Evolutionary conservation across 2,888 invertebrate species (phyloP), one percentile per base, ranked within the genome.

Genomic region (Trichogramma evanescens): DNA sequence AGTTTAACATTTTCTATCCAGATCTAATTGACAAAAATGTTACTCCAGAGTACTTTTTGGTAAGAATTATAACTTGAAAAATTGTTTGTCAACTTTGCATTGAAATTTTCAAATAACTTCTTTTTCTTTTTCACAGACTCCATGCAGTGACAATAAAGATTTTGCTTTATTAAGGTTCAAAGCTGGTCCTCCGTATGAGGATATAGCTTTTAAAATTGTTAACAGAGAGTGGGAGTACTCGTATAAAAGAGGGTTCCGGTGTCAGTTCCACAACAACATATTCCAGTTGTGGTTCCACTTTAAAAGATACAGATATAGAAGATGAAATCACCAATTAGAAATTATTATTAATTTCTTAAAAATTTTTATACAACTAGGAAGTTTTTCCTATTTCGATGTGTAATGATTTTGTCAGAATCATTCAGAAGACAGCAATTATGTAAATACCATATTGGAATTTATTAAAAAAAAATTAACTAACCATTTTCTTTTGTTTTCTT

Each of bases 271-370:
- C 77, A 99, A 99, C 80, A 98, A 98, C 75, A 98, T 99, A 69
- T 98, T 99, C 77, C 99, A 99, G 78, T 81, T 99, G 45, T 99
- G 99, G 98, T 99, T 99, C 81, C 98, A 98, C 77, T 99, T 99
- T 81, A 99, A 99, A 80, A 83, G 97, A 68, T 98, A 98, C 77
- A 83, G 99, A 66, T 99, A 99, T 80, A 83, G 99, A 55, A 83
- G 92, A 74, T 93, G 78, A 76, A 59, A 26, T 26, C 26, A 26
- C 3, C 26, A 26, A 26, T 26, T 26, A 26, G 26, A 26, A 26
- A 26, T 26, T 26, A 26, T 4, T 52, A 40, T 39, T 58, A 7
- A 10, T 38, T 56, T 61, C 54, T 45, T 59, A 40, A 63, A 62
- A 45, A 57, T 61, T 56, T 65, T 38, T 62, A 63, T 26, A 26